Evolutionary conservation across 2,797 vertebrate species (phyloP).

Genomic region (Sebastes reedi): DNA sequence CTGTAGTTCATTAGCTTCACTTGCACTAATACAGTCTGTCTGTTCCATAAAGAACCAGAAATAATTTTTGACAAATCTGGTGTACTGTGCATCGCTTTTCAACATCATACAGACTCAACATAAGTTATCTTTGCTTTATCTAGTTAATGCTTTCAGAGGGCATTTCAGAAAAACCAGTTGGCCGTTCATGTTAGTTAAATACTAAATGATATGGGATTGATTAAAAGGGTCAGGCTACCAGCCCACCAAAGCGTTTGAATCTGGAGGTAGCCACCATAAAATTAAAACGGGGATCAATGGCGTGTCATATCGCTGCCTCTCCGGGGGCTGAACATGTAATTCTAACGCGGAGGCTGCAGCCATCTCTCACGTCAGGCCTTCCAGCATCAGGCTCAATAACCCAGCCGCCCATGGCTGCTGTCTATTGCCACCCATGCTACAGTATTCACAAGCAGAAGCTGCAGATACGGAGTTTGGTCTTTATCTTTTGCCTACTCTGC

Average conservation of each 20-base stretch:
- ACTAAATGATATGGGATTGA: conserved; percentile 75
- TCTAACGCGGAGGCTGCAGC: conserved; percentile 73
- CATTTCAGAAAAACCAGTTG: conserved; percentile 54
- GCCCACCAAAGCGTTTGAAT: conserved; percentile 71
- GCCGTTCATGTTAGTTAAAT: conserved; percentile 70
- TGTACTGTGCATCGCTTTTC: conserved; percentile 15
- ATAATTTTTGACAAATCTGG: conserved; percentile 36
- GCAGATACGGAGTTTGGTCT: background rate
- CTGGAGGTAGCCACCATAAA: conserved; percentile 84
- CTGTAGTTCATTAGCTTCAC: conserved; percentile 52
- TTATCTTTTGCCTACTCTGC: background rate
- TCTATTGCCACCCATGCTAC: conserved; percentile 40
- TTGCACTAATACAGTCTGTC: conserved; percentile 46
- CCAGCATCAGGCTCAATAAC: conserved; percentile 71
- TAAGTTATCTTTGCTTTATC: conserved; percentile 24
- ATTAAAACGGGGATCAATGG: conserved; percentile 84
- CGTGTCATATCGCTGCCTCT: conserved; percentile 78
- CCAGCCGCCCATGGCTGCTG: conserved; percentile 64
- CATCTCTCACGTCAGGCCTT: conserved; percentile 71
- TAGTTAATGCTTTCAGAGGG: conserved; percentile 43
- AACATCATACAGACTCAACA: conserved; percentile 14
- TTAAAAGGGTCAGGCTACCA: conserved; percentile 68
- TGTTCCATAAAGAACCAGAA: conserved; percentile 36
- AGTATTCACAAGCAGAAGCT: conserved; percentile 33
- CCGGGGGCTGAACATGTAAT: conserved; percentile 72